A percentile compares a stretch with the other conserved stretches of the same genome.
These are phyloP conservation scores for Adelphocoris suturalis DNA, from an alignment of 2,888 invertebrate species.

Conservation along the genomic window DNA sequence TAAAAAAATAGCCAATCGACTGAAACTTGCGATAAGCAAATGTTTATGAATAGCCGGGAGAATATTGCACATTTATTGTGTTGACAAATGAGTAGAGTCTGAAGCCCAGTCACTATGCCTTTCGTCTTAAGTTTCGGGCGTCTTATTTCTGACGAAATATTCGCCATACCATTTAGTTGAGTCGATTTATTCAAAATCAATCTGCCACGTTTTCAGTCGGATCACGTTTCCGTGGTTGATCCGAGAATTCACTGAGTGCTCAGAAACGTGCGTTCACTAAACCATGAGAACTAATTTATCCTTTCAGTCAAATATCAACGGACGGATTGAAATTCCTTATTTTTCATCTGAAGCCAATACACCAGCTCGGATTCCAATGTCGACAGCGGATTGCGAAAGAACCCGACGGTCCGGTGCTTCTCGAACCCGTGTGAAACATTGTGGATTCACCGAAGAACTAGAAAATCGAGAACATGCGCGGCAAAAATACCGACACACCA, in stretches of 20 bases:
- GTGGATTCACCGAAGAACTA: no score
- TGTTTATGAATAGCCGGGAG: no score
- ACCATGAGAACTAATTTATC: background rate
- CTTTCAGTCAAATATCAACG: background rate
- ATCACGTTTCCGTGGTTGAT: background rate
- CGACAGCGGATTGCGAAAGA: slow-evolving; percentile 27
- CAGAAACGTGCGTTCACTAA: background rate
- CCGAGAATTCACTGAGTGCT: background rate
- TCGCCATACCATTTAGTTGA: no score
- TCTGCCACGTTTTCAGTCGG: background rate
- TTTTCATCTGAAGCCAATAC: background rate
- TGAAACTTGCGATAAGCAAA: no score
- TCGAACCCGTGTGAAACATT: background rate
- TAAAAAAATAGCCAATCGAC: no score
- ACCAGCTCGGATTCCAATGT: slow-evolving; percentile 7
- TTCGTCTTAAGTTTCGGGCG: background rate
- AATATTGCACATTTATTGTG: background rate
- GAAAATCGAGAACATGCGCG: no score
- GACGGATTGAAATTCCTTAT: background rate
- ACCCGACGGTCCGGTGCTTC: background rate
- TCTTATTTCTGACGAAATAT: no score
- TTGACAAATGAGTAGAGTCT: no score
- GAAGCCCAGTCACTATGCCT: background rate
- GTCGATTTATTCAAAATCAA: no score
- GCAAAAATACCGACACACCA: no score